Base-by-base conservation (phyloP, 2,888 invertebrate genomes). In the Apamea anceps region DNA sequence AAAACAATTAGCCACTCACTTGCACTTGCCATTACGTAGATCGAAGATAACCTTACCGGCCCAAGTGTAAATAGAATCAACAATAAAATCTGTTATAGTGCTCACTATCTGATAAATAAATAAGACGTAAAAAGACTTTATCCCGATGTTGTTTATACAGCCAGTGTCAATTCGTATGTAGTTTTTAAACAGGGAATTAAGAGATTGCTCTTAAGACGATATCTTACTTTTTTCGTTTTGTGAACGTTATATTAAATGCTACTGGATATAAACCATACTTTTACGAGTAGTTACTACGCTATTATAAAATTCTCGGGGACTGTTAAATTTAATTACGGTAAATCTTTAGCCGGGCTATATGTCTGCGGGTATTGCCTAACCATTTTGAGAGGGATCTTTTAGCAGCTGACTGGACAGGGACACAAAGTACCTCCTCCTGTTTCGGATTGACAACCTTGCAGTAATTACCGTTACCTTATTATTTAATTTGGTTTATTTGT, bases 21-120 rank as follows among this genome's bases (percentile, higher is more conserved):
- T 91, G 94, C 94, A 93, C 93, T 95, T 92, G 94, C 93, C 94
- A 95, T 95, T 95, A 95, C 95, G 93, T 94, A 95, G 96, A 96
- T 96, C 85, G 79, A n/a, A 93, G 96, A 96, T 96, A 96, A 92
- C 90, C 79, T 80, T 86, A 86, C 89, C 60, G 75, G 88, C 74
- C 85, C 83, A 86, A 88, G 89, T 87, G 88, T 85, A 89, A 84
- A 87, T 87, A 88, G 88, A 84, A 87, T 87, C 78, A 81, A 84
- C 88, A 87, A 87, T 89, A 87, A 89, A 89, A 88, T 89, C 89
- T 84, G 88, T 88, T 88, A 83, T 67, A 81, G 63, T 48, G 60
- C 63, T 86, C 63, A 68, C 81, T 80, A 86, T 88, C 86, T 82
- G 88, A 84, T 89, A 82, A 81, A 86, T 79, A 83, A 79, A 77